phyloP scores from a whole-genome alignment of 2,113 vertebrate genomes.

The Micronycteris hirsuta region DNA sequence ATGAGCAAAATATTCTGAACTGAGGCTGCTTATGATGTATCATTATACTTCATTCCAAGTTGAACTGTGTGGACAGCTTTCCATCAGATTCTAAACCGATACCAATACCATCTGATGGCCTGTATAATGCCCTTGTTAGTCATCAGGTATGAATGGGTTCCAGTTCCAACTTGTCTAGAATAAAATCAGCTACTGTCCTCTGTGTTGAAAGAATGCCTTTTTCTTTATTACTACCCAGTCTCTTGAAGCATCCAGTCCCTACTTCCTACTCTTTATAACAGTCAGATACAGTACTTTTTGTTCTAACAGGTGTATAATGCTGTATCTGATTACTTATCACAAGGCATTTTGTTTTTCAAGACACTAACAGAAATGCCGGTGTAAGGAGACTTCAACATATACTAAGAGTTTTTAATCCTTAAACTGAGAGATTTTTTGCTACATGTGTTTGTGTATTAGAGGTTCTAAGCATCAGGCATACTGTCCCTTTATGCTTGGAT shows the following conservation, averaged over 20 bases:
- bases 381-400: neutral
- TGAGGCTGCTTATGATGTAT: neutral
- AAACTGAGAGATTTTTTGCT: neutral
- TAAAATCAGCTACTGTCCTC: slow-evolving; percentile 68
- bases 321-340: slow-evolving; percentile 63
- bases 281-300: slow-evolving; percentile 60
- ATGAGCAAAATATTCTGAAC: neutral
- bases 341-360: slow-evolving; percentile 49
- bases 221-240: slow-evolving; percentile 63
- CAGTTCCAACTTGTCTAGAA: slow-evolving; percentile 62
- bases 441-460: neutral
- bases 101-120: slow-evolving; percentile 27
- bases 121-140: slow-evolving; percentile 56
- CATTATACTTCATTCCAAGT: neutral
- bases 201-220: slow-evolving; percentile 66
- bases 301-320: slow-evolving; percentile 60
- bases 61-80: neutral
- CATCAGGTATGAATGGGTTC: slow-evolving; percentile 51
- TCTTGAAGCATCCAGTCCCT: slow-evolving; percentile 49
- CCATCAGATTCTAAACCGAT: slow-evolving; percentile 27
- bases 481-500: neutral
- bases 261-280: slow-evolving; percentile 65
- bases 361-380: slow-evolving; percentile 43
- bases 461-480: neutral
- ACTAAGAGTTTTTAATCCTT: neutral